These are phyloP conservation scores for Zosterops japonicus DNA, from an alignment of 2,113 vertebrate species.

Conservation along the genomic window DNA sequence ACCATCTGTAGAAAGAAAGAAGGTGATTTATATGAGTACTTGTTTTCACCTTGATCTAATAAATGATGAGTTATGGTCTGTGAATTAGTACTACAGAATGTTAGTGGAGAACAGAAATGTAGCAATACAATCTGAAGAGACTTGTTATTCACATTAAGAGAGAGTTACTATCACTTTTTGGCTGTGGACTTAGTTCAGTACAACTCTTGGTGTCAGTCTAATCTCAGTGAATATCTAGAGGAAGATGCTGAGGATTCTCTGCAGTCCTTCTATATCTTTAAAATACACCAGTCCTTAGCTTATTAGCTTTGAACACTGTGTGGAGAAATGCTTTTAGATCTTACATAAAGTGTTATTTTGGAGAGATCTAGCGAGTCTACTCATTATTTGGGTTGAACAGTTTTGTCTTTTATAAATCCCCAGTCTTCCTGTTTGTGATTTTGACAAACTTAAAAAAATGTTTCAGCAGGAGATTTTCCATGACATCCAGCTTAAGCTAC, in stretches of 20 bases:
- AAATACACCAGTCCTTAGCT: background rate
- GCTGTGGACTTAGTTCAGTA: constrained; percentile 12
- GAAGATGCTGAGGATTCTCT: background rate
- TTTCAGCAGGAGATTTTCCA: background rate
- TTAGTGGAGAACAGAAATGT: background rate
- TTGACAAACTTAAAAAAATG: background rate
- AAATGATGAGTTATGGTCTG: background rate
- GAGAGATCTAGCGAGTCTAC: background rate
- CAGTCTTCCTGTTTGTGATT: background rate
- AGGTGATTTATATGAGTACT: background rate
- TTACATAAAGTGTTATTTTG: background rate
- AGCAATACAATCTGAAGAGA: background rate
- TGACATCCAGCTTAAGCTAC: background rate
- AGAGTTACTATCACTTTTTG: background rate
- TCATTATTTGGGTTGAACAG: background rate
- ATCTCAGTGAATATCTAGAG: constrained; percentile 39
- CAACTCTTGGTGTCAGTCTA: constrained; percentile 68
- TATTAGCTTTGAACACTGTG: background rate
- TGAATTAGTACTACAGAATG: background rate
- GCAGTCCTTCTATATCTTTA: background rate
- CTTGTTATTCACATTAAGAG: background rate
- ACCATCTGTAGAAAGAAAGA: background rate
- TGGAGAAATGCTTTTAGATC: background rate
- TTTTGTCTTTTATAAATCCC: background rate
- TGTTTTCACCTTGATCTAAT: background rate